Percentiles rank a stretch among this genome's conserved stretches.
phyloP scores from a whole-genome alignment of 2,888 invertebrate species.

The Melanostoma mellinum region DNA sequence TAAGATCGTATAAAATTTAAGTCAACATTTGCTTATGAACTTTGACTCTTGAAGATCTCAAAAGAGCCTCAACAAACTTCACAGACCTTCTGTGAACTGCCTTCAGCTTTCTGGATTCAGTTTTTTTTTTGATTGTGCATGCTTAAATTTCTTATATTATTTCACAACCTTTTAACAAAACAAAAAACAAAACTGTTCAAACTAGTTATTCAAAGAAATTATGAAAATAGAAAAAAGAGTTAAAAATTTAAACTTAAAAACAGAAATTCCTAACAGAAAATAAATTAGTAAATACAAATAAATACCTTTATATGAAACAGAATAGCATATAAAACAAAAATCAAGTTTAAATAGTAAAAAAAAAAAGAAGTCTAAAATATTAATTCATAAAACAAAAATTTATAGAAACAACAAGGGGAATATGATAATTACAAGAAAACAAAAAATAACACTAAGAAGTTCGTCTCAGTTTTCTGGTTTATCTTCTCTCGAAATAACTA shows the following conservation, averaged over 20 bases:
- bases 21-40: too few relatives aligned
- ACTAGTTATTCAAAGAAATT: background rate
- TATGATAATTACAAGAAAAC: conserved; percentile 24
- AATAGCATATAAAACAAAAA: conserved; percentile 59
- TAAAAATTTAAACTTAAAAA: conserved; percentile 42
- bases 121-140: too few relatives aligned
- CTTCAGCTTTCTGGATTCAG: too few relatives aligned
- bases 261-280: conserved; percentile 63
- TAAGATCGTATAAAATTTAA: too few relatives aligned
- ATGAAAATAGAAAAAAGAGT: conserved; percentile 21
- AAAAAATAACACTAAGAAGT: conserved; percentile 24
- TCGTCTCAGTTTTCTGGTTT: conserved; percentile 56
- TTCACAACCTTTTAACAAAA: conserved; percentile 6
- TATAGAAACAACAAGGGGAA: conserved; percentile 36
- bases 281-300: conserved; percentile 61
- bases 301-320: conserved; percentile 54
- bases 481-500: conserved; percentile 18
- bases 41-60: too few relatives aligned
- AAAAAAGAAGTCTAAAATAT: conserved; percentile 17
- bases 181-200: background rate
- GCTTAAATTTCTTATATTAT: too few relatives aligned
- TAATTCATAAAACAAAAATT: conserved; percentile 20
- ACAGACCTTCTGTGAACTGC: too few relatives aligned
- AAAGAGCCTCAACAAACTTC: too few relatives aligned
- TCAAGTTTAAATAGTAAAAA: conserved; percentile 40